phyloP scores from a whole-genome alignment of 2,797 vertebrate genomes.

The Anguilla anguilla region DNA sequence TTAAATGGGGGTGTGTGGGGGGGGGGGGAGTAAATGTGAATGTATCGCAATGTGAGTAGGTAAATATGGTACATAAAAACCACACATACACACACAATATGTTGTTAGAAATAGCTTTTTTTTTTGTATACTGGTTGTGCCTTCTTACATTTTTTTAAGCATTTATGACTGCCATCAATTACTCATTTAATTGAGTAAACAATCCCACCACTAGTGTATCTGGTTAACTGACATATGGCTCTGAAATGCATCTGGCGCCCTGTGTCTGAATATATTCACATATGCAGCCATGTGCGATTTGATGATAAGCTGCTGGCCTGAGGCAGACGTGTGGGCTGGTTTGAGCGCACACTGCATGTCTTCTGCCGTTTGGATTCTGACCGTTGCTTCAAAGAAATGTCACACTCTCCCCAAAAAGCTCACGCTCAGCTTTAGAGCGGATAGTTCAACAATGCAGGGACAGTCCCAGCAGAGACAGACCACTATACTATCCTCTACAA shows the following conservation, averaged over 20 bases:
- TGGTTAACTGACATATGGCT: background rate
- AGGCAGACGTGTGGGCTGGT: background rate
- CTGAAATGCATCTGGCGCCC: no score
- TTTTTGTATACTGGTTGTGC: no score
- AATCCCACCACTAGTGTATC: background rate
- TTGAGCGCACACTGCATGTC: background rate
- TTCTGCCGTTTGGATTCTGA: background rate
- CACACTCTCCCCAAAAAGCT: background rate
- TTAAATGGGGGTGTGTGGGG: no score
- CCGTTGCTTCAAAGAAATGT: background rate
- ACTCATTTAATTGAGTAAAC: no score
- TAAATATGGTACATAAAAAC: no score
- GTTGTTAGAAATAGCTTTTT: no score
- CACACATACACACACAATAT: no score
- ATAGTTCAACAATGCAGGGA: background rate
- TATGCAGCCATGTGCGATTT: background rate
- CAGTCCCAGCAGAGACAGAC: background rate
- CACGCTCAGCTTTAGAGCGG: background rate
- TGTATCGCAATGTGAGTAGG: no score
- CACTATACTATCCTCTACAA: background rate
- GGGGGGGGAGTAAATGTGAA: no score
- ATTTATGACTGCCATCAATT: no score
- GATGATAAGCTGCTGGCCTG: background rate
- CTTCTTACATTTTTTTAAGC: no score
- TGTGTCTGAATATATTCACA: background rate